phyloP scores from a whole-genome alignment of 2,888 invertebrate genomes.

The Podotricha telesiphe region DNA sequence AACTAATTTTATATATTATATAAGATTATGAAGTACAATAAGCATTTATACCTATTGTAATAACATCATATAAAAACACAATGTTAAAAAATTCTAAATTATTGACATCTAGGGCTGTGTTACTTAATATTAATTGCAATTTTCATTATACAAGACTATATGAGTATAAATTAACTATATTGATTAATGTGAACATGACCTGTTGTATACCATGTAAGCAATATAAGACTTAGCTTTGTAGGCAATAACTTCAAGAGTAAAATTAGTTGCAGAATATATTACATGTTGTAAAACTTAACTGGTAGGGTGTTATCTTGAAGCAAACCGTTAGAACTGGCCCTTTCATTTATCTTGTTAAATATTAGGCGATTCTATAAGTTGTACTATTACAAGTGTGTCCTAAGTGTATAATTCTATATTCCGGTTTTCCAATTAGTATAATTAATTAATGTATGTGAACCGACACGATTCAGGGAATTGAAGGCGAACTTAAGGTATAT shows the following conservation, averaged over 20 bases:
- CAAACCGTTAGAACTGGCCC: background rate
- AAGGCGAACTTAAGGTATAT: background rate
- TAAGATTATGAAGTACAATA: slow-evolving; percentile 16
- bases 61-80: slow-evolving; percentile 8
- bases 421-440: slow-evolving; percentile 5
- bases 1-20: slow-evolving; percentile 12
- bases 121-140: slow-evolving; percentile 17
- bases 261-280: background rate
- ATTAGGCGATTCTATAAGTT: background rate
- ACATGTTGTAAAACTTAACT: background rate
- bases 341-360: background rate
- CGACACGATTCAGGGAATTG: background rate
- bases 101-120: slow-evolving; percentile 22
- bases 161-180: slow-evolving; percentile 21
- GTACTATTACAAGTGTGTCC: slow-evolving; percentile 6
- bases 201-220: slow-evolving; percentile 1
- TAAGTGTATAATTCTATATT: slow-evolving; percentile 6
- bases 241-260: background rate
- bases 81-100: slow-evolving; percentile 19
- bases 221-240: background rate
- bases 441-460: background rate
- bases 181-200: slow-evolving; percentile 18
- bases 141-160: slow-evolving; percentile 18
- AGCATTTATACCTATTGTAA: slow-evolving; percentile 9
- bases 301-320: background rate